Conservation (phyloP, 2,113 vertebrate species). For the Sapajus apella region DNA sequence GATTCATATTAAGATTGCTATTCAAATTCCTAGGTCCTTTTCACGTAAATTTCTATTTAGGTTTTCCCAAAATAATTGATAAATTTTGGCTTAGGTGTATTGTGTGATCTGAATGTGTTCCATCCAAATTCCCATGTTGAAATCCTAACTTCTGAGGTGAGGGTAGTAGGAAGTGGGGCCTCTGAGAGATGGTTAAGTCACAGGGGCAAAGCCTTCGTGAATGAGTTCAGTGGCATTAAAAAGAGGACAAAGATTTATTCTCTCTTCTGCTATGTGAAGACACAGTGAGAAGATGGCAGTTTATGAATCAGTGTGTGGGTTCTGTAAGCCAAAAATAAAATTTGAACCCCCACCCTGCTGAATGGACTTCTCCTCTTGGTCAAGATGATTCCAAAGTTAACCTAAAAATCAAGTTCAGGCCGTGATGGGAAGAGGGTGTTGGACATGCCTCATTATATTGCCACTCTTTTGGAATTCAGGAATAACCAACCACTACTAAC, state of each 20-base stretch:
- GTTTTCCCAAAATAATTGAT: neutral
- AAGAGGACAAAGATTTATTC: neutral
- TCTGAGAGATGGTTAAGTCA: neutral
- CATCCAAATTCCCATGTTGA: neutral
- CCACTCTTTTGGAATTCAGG: too few relatives aligned
- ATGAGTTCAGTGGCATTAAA: neutral
- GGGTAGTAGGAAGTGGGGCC: neutral
- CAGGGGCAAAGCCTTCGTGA: neutral
- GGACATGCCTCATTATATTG: too few relatives aligned
- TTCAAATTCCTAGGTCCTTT: neutral
- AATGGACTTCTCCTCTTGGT: too few relatives aligned
- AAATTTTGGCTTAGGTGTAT: neutral
- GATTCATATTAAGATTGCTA: neutral
- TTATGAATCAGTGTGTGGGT: neutral
- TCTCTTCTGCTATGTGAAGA: neutral
- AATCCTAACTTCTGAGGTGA: neutral
- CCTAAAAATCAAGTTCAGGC: too few relatives aligned
- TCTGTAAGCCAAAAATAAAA: too few relatives aligned
- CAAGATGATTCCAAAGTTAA: too few relatives aligned
- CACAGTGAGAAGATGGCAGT: neutral
- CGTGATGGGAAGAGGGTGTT: too few relatives aligned
- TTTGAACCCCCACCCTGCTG: too few relatives aligned
- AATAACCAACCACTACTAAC: too few relatives aligned
- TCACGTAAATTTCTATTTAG: constrained; percentile 7
- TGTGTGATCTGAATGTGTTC: neutral